Evolutionary conservation across 2,888 invertebrate genomes (phyloP).

Genomic region (Mechanitis mazaeus): DNA sequence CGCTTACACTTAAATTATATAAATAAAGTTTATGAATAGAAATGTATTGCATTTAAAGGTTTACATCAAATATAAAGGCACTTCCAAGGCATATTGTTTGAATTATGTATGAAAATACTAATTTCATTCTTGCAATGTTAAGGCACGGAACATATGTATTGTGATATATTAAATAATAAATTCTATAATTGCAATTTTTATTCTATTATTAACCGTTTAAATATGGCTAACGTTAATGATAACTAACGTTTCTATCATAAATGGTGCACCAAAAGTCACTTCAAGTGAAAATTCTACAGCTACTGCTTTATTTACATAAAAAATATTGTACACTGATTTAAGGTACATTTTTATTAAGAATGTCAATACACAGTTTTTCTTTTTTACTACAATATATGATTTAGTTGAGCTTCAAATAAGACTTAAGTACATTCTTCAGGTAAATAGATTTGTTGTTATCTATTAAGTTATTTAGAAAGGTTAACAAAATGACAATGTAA

Average conservation of each 20-base stretch:
- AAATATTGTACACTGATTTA: slow-evolving; percentile 1
- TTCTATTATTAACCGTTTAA: background rate
- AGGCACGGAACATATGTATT: background rate
- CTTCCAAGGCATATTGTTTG: background rate
- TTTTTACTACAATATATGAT: background rate
- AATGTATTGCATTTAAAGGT: background rate
- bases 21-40: background rate
- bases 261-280: slow-evolving; percentile 34
- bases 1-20: background rate
- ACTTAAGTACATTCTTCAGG: background rate
- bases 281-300: slow-evolving; percentile 38
- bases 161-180: slow-evolving; percentile 2
- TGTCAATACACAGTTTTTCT: background rate
- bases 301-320: slow-evolving; percentile 49
- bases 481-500: slow-evolving; percentile 38
- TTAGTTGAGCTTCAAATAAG: slow-evolving; percentile 3
- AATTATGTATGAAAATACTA: background rate
- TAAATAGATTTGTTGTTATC: no score
- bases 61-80: background rate
- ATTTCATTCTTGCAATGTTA: background rate
- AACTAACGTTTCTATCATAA: slow-evolving; percentile 2
- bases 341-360: background rate
- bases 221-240: slow-evolving; percentile 5
- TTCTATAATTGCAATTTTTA: slow-evolving; percentile 2
- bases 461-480: slow-evolving; percentile 28